Evolutionary conservation across 2,113 vertebrate species (phyloP).

Genomic region (Thalassarche chlororhynchos): DNA sequence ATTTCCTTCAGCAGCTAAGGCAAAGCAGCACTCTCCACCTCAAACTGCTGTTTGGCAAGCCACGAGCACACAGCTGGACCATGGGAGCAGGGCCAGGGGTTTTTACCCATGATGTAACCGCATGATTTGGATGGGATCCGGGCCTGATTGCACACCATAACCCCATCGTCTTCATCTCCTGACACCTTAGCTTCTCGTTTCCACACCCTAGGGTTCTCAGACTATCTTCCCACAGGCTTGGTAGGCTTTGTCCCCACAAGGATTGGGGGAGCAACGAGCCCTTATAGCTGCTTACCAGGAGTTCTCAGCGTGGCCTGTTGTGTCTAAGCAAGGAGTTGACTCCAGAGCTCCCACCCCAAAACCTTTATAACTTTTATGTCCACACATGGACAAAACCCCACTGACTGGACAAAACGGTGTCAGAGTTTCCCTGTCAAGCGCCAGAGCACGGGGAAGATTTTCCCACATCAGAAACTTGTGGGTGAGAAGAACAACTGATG

Average conservation of each 20-base stretch:
- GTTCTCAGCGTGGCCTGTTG: background rate
- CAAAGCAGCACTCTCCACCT: background rate
- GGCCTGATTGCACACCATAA: background rate
- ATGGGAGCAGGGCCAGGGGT: background rate
- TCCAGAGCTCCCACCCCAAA: background rate
- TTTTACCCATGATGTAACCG: rapidly evolving
- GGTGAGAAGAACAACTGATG: background rate
- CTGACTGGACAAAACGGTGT: background rate
- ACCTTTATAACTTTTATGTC: background rate
- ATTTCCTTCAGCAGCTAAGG: constrained; percentile 36
- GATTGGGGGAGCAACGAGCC: background rate
- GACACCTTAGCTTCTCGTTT: background rate
- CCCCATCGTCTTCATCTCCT: background rate
- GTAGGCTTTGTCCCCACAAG: background rate
- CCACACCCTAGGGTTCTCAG: background rate
- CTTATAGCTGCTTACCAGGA: background rate
- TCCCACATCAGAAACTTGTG: background rate
- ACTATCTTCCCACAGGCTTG: background rate
- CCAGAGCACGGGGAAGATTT: background rate
- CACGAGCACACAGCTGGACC: background rate
- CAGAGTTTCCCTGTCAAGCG: background rate
- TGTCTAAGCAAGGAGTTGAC: background rate
- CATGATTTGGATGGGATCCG: rapidly evolving
- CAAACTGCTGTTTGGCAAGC: background rate
- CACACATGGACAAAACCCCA: rapidly evolving